Evolutionary conservation across 2,888 invertebrate species (phyloP).

Genomic region (Macrophya annulata): DNA sequence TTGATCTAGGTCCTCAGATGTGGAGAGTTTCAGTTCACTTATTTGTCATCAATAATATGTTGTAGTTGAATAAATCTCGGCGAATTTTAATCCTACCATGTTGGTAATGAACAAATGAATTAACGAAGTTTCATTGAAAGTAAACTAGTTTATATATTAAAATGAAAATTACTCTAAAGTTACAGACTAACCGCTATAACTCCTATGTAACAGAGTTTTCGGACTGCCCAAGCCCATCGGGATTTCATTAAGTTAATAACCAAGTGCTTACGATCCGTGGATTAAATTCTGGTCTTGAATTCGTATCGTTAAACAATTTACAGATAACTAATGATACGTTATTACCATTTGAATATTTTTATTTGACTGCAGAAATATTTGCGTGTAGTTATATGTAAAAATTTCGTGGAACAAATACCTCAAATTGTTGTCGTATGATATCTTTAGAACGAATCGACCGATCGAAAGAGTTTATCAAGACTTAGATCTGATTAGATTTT

Average conservation of each 20-base stretch:
- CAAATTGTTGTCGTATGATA: too few species aligned
- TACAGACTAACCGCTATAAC: constrained; percentile 8
- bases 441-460: too few species aligned
- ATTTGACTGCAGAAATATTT: not conserved
- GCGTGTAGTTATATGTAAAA: too few species aligned
- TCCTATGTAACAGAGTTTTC: not conserved
- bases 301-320: not conserved
- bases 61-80: not conserved
- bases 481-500: too few species aligned
- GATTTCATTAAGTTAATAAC: not conserved
- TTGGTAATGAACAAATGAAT: constrained; percentile 4
- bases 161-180: constrained; percentile 14
- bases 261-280: not conserved
- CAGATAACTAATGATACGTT: not conserved
- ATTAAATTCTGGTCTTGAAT: not conserved
- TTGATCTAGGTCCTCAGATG: not conserved
- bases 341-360: too few species aligned
- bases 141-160: constrained; percentile 9
- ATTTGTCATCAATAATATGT: not conserved
- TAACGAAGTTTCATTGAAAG: not conserved
- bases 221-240: not conserved
- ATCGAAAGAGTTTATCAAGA: too few species aligned
- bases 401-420: not conserved
- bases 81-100: not conserved
- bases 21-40: not conserved